Conservation (phyloP, 2,797 vertebrate species). For the Galaxias olidus region DNA sequence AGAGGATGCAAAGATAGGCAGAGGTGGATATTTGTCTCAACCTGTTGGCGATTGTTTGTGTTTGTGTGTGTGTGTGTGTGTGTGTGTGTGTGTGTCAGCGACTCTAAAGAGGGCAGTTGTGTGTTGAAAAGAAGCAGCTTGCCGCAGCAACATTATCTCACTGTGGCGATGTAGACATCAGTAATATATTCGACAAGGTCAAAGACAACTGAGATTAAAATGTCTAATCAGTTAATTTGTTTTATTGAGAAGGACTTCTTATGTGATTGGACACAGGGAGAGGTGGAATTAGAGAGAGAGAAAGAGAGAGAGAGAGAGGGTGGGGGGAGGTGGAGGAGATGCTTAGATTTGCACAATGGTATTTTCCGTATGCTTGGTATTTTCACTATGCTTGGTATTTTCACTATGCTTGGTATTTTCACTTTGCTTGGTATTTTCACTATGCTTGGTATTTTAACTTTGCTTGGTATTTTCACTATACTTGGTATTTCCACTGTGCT, state of each 20-base stretch:
- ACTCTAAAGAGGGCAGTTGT: conserved; percentile 72
- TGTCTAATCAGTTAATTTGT: conserved; percentile 88
- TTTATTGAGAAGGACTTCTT: conserved; percentile 81
- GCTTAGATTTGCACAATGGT: conserved; percentile 62
- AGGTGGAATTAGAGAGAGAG: conserved; percentile 47
- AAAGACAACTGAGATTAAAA: conserved; percentile 87
- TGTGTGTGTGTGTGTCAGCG: conserved; percentile 36
- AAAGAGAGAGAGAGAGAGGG: neutral
- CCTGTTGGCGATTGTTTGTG: neutral
- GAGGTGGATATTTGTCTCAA: too few relatives aligned
- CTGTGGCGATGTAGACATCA: conserved; percentile 75
- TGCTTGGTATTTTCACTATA: too few relatives aligned
- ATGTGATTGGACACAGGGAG: conserved; percentile 78
- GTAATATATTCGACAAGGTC: conserved; percentile 85
- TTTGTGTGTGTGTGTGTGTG: conserved; percentile 16
- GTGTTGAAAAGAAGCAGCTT: conserved; percentile 75
- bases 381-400: too few relatives aligned
- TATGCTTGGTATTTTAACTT: too few relatives aligned
- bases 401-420: conserved; percentile 81
- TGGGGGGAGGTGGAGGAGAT: conserved; percentile 38
- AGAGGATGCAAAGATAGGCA: too few relatives aligned
- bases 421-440: too few relatives aligned
- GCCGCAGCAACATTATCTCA: conserved; percentile 72
- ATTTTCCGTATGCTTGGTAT: too few relatives aligned
- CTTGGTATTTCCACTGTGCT: too few relatives aligned